Conservation (phyloP, 2,797 vertebrate species). For the Pteropus rufus region DNA sequence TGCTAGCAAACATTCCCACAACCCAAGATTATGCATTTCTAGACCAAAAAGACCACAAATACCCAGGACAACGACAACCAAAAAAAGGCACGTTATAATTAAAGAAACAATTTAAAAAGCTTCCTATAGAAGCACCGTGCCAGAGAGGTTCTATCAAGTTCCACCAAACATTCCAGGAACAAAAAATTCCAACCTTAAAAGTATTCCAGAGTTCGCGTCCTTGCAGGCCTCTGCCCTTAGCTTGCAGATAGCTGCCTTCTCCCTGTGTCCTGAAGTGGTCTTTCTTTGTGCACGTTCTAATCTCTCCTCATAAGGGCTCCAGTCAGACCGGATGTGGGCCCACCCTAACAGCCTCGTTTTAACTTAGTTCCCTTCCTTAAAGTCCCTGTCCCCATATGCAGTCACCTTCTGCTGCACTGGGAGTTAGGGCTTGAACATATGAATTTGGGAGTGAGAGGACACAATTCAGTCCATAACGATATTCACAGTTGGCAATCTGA, state of each 20-base stretch:
- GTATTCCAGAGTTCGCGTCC: neutral
- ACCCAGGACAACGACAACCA: neutral
- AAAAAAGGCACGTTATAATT: neutral
- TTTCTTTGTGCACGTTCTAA: accelerated
- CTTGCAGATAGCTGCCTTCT: neutral
- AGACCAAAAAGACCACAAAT: neutral
- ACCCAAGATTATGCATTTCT: neutral
- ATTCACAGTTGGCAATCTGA: neutral
- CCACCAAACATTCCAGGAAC: neutral
- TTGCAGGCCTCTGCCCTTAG: neutral
- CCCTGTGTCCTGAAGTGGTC: accelerated
- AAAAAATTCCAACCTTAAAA: neutral
- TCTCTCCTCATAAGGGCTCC: neutral
- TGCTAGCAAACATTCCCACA: neutral
- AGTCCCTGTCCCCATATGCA: neutral
- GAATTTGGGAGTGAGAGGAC: neutral
- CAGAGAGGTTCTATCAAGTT: neutral
- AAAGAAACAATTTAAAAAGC: neutral
- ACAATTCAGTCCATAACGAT: neutral
- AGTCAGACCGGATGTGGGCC: neutral
- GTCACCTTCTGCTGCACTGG: neutral
- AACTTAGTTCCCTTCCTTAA: neutral
- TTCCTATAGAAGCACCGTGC: neutral
- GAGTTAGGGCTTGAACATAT: neutral
- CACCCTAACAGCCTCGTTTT: neutral